These are phyloP conservation scores for Parambassis ranga DNA, from an alignment of 2,797 vertebrate species.

Conservation along the genomic window DNA sequence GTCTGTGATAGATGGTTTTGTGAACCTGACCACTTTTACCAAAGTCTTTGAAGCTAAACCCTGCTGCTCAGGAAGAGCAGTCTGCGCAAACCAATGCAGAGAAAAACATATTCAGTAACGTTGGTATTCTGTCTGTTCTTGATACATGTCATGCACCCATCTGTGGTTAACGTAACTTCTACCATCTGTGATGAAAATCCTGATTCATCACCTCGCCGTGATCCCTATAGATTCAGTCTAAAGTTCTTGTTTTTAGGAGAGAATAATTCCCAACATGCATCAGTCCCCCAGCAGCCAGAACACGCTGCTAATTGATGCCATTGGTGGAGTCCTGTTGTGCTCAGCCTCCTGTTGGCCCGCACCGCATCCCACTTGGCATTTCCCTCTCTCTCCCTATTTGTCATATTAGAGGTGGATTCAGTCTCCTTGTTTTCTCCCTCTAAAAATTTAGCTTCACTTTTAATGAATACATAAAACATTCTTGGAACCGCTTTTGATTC, in stretches of 20 bases:
- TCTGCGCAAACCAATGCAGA: too few relatives aligned
- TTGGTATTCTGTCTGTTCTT: too few relatives aligned
- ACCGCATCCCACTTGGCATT: constrained; percentile 14
- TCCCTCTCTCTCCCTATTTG: constrained; percentile 24
- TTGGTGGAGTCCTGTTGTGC: background rate
- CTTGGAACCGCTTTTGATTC: constrained; percentile 50
- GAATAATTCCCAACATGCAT: constrained; percentile 4
- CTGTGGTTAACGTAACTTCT: too few relatives aligned
- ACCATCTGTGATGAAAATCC: too few relatives aligned
- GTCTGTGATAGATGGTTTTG: too few relatives aligned
- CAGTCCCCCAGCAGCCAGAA: constrained; percentile 1
- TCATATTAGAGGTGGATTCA: constrained; percentile 34
- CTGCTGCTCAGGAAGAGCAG: too few relatives aligned
- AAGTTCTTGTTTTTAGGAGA: background rate
- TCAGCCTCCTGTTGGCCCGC: constrained; percentile 1
- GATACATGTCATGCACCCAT: too few relatives aligned
- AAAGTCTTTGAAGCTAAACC: too few relatives aligned
- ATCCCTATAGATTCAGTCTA: background rate
- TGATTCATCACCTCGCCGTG: too few relatives aligned
- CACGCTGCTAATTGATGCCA: constrained; percentile 16
- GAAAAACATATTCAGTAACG: too few relatives aligned
- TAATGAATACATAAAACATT: constrained; percentile 66
- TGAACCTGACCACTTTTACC: too few relatives aligned
- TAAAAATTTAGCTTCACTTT: constrained; percentile 29
- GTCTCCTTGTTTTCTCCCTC: constrained; percentile 35